Percentiles rank a stretch among this genome's conserved stretches.
phyloP scores from a whole-genome alignment of 2,113 vertebrate species.

The Chloropsis hardwickii region DNA sequence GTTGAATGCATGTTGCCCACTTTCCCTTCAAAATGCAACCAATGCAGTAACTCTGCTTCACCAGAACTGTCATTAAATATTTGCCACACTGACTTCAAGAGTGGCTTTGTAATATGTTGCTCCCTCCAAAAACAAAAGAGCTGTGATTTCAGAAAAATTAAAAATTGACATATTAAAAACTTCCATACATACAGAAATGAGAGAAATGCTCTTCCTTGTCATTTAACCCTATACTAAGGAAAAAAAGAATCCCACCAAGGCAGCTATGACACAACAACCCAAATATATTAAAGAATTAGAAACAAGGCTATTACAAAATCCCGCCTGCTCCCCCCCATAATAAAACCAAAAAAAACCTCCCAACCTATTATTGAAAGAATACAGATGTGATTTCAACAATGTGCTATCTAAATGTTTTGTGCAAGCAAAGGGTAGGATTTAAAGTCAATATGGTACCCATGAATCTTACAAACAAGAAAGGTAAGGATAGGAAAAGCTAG shows the following conservation, averaged over 20 bases:
- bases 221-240: background rate
- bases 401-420: background rate
- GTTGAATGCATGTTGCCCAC: background rate
- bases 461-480: background rate
- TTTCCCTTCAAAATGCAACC: background rate
- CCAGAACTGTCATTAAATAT: background rate
- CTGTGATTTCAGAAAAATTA: background rate
- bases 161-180: background rate
- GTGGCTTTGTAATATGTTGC: background rate
- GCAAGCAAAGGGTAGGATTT: background rate
- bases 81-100: background rate
- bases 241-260: background rate
- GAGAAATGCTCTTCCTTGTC: background rate
- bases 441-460: background rate
- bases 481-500: background rate
- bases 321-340: rapidly evolving
- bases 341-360: no score
- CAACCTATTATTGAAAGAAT: background rate
- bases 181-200: background rate
- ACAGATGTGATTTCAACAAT: background rate
- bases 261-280: rapidly evolving
- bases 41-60: background rate
- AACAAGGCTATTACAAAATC: background rate
- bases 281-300: background rate
- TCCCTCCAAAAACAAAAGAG: background rate